phyloP scores from a whole-genome alignment of 2,888 invertebrate genomes.

The Diploptera punctata region DNA sequence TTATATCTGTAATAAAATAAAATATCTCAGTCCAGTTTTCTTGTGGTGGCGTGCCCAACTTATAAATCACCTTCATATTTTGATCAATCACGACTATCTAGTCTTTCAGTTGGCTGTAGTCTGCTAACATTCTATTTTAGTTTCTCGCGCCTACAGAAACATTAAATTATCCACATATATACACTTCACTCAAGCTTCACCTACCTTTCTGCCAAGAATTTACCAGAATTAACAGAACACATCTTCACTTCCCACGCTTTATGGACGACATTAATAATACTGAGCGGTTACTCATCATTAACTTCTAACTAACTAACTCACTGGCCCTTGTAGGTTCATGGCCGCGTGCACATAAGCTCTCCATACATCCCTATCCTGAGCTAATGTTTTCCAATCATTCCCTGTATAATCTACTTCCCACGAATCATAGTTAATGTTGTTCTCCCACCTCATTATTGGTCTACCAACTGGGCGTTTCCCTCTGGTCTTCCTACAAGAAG shows the following conservation, averaged over 20 bases:
- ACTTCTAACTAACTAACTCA: too few relatives aligned
- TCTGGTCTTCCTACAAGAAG: too few relatives aligned
- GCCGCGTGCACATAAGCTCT: too few relatives aligned
- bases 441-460: too few relatives aligned
- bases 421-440: too few relatives aligned
- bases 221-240: not conserved
- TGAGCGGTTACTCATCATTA: too few relatives aligned
- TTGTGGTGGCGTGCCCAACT: not conserved
- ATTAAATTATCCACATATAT: constrained; percentile 22
- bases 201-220: not conserved
- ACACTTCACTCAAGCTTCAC: constrained; percentile 1
- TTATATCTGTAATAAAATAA: not conserved
- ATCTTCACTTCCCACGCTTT: not conserved
- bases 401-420: too few relatives aligned
- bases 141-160: not conserved
- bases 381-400: too few relatives aligned
- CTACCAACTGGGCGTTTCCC: too few relatives aligned
- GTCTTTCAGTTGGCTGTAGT: constrained; percentile 3
- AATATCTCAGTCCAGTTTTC: not conserved
- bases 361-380: too few relatives aligned
- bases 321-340: too few relatives aligned
- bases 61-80: constrained; percentile 31
- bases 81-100: constrained; percentile 34
- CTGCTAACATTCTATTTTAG: constrained; percentile 24
- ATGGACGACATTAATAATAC: too few relatives aligned